These are phyloP conservation scores for Apostichopus parvimensis DNA, from an alignment of 35 echinoderm and acorn worm genomes.

Conservation along the genomic window DNA sequence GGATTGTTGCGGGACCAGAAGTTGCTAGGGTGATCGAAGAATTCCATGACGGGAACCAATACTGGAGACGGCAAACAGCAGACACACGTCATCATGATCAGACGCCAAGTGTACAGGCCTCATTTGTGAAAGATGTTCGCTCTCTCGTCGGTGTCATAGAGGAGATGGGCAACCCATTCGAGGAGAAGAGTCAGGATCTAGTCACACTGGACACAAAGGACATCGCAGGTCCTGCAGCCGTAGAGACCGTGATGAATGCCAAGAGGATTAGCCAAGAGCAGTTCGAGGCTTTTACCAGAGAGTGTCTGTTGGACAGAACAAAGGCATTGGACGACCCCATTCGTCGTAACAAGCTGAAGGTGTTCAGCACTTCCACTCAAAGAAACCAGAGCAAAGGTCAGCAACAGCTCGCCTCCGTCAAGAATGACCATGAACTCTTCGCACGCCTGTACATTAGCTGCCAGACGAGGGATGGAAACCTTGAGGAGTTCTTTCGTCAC, in stretches of 20 bases:
- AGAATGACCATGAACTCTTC: too few species aligned
- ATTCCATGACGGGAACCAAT: neutral
- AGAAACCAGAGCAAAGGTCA: neutral
- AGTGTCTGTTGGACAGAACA: neutral
- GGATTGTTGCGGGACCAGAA: constrained; percentile 56
- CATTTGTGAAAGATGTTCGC: constrained; percentile 6
- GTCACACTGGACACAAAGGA: constrained; percentile 58
- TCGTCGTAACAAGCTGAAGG: neutral
- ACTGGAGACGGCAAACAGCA: neutral
- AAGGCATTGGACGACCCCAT: neutral
- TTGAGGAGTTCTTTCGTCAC: neutral
- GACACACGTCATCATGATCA: neutral
- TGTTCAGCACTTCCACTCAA: neutral
- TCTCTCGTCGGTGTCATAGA: constrained; percentile 16
- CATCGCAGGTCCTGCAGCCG: neutral
- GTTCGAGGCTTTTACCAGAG: neutral
- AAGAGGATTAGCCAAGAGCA: neutral
- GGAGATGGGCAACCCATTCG: constrained; percentile 52
- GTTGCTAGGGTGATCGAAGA: constrained; percentile 26
- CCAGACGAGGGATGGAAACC: constrained; percentile 6
- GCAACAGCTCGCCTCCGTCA: constrained; percentile 46
- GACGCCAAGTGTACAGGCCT: constrained; percentile 24
- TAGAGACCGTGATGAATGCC: neutral
- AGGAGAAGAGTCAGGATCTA: constrained; percentile 51
- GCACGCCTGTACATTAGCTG: too few species aligned